A percentile compares a stretch with the other conserved stretches of the same genome.
Conservation (phyloP, 2,797 vertebrate species). For the Myoxocephalus aenaeus region DNA sequence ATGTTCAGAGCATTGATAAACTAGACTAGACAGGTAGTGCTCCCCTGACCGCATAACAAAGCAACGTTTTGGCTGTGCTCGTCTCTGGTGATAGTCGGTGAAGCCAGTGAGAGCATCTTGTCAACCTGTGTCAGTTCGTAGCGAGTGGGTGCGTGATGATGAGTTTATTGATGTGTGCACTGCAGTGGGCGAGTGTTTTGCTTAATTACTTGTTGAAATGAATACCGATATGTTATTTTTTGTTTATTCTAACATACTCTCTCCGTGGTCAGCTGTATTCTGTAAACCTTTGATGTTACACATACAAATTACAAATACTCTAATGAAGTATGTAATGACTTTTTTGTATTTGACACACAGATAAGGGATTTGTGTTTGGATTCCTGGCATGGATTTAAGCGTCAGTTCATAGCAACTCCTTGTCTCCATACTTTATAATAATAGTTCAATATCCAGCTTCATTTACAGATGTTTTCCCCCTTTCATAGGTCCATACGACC, state of each 20-base stretch:
- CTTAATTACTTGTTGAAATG: slow-evolving; percentile 43
- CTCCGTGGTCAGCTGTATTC: slow-evolving; percentile 11
- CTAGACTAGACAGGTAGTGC: neutral
- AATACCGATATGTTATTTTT: slow-evolving; percentile 23
- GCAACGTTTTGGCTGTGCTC: neutral
- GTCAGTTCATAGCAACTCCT: neutral
- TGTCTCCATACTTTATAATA: neutral
- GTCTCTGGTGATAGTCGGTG: slow-evolving; percentile 8
- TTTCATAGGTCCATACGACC: neutral
- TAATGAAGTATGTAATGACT: neutral
- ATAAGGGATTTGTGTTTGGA: neutral
- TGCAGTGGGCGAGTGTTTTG: slow-evolving; percentile 39
- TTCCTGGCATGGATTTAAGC: slow-evolving; percentile 3
- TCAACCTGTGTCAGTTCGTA: slow-evolving; percentile 23
- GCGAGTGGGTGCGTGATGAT: slow-evolving; percentile 20
- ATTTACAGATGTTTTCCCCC: slow-evolving; percentile 19
- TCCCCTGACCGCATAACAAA: slow-evolving; percentile 1
- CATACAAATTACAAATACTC: neutral
- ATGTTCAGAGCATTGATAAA: neutral
- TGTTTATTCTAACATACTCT: slow-evolving; percentile 9
- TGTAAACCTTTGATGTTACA: neutral
- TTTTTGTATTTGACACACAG: neutral
- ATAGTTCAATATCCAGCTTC: too few relatives aligned
- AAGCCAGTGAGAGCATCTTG: slow-evolving; percentile 30
- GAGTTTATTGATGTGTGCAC: slow-evolving; percentile 25